Conservation (phyloP, 2,888 invertebrate genomes). For the Hydriomena furcata region DNA sequence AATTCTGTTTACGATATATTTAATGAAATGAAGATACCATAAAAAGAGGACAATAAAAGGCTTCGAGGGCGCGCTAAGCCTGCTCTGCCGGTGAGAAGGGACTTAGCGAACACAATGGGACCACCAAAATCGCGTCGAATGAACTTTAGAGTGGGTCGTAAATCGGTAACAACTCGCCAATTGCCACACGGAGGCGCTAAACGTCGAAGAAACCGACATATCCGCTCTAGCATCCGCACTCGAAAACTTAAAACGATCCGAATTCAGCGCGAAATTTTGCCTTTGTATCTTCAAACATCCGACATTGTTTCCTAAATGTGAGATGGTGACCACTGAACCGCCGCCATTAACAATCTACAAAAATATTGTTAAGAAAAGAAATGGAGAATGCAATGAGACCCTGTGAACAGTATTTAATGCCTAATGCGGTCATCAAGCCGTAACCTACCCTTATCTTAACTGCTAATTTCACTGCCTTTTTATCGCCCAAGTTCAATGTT, state of each 20-base stretch:
- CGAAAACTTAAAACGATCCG: constrained; percentile 57
- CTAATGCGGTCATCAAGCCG: constrained; percentile 41
- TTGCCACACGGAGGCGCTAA: constrained; percentile 81
- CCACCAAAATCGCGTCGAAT: constrained; percentile 77
- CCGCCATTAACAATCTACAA: too few relatives aligned
- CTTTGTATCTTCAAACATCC: too few relatives aligned
- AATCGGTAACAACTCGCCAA: constrained; percentile 80
- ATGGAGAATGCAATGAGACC: constrained; percentile 10
- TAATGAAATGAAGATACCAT: constrained; percentile 70
- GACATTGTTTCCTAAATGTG: too few relatives aligned
- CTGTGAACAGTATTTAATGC: constrained; percentile 26
- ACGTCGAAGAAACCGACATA: constrained; percentile 66
- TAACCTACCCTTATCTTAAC: constrained; percentile 78
- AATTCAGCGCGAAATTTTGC: constrained; percentile 39
- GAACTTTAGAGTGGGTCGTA: constrained; percentile 76
- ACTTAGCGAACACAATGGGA: constrained; percentile 75
- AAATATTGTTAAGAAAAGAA: neutral
- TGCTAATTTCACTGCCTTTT: constrained; percentile 75
- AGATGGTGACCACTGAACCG: too few relatives aligned
- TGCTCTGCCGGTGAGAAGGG: constrained; percentile 51
- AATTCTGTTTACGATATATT: constrained; percentile 59
- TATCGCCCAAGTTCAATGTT: constrained; percentile 79
- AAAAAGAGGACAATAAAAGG: constrained; percentile 70
- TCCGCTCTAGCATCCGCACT: constrained; percentile 80
- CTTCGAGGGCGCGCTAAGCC: constrained; percentile 61